phyloP scores from a whole-genome alignment of 2,797 vertebrate genomes.

The Sebastes paucispinis region DNA sequence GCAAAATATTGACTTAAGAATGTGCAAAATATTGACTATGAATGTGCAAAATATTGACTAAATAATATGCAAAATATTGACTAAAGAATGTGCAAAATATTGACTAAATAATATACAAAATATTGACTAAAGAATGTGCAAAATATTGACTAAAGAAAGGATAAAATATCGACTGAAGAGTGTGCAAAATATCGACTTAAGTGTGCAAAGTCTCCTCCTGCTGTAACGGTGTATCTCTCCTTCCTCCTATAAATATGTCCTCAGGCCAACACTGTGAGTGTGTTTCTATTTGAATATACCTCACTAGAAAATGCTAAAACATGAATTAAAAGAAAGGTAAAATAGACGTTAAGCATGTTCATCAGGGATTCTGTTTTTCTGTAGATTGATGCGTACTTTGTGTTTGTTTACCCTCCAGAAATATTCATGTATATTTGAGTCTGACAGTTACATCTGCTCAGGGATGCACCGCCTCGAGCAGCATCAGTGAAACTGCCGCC shows the following conservation, averaged over 20 bases:
- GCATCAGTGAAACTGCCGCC: neutral
- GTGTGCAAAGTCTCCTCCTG: slow-evolving; percentile 4
- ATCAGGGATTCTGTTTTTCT: neutral
- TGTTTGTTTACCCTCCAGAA: slow-evolving; percentile 42
- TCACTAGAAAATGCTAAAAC: slow-evolving; percentile 39
- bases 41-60: too few relatives aligned
- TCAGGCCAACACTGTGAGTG: slow-evolving; percentile 11
- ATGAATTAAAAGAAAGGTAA: slow-evolving; percentile 37
- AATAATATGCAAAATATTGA: too few relatives aligned
- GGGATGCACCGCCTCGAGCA: slow-evolving; percentile 46
- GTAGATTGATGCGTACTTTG: neutral
- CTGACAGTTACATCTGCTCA: slow-evolving; percentile 62
- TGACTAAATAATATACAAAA: too few relatives aligned
- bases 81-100: too few relatives aligned
- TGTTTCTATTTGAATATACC: slow-evolving; percentile 1
- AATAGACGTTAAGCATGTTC: neutral
- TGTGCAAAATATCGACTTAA: too few relatives aligned
- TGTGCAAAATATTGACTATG: too few relatives aligned
- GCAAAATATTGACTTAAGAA: too few relatives aligned
- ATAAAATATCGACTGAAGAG: too few relatives aligned
- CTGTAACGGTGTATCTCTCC: slow-evolving; percentile 3
- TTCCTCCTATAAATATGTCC: slow-evolving; percentile 26
- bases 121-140: too few relatives aligned
- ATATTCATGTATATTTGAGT: slow-evolving; percentile 11
- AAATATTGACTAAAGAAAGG: neutral